Conservation (phyloP, 1,140 invertebrate species). For the Platyscapa corneri region DNA sequence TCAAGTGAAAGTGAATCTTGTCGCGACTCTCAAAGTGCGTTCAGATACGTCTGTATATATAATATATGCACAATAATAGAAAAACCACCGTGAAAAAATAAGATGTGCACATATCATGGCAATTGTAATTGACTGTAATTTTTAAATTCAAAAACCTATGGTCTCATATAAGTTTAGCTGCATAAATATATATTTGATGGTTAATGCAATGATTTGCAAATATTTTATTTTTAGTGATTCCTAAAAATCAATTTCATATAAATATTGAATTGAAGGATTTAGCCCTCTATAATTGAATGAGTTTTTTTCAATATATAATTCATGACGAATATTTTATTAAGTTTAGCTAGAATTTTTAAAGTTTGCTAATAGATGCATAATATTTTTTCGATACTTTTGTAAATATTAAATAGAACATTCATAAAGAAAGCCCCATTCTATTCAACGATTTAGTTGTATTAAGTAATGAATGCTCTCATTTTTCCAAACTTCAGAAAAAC, state of each 20-base stretch:
- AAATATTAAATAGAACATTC: too few relatives aligned
- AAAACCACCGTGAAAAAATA: background rate
- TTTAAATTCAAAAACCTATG: conserved; percentile 34
- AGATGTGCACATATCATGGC: background rate
- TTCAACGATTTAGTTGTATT: too few relatives aligned
- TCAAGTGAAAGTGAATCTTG: conserved; percentile 38
- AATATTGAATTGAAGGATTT: background rate
- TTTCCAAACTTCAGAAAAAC: too few relatives aligned
- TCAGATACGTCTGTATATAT: background rate
- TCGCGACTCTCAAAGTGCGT: conserved; percentile 18
- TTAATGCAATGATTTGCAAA: background rate
- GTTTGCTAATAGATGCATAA: too few relatives aligned
- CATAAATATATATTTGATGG: background rate
- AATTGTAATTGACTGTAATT: conserved; percentile 22
- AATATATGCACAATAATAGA: background rate
- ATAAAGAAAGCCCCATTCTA: too few relatives aligned
- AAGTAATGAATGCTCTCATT: too few relatives aligned
- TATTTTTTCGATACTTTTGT: too few relatives aligned
- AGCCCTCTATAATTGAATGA: too few relatives aligned
- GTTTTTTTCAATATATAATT: too few relatives aligned
- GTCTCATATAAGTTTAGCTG: conserved; percentile 4
- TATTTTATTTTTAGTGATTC: conserved; percentile 20
- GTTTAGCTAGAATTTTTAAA: too few relatives aligned
- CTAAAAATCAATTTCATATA: background rate
- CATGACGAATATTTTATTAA: too few relatives aligned